Conservation (phyloP, 2,888 invertebrate species). For the Octonoba sinensis region DNA sequence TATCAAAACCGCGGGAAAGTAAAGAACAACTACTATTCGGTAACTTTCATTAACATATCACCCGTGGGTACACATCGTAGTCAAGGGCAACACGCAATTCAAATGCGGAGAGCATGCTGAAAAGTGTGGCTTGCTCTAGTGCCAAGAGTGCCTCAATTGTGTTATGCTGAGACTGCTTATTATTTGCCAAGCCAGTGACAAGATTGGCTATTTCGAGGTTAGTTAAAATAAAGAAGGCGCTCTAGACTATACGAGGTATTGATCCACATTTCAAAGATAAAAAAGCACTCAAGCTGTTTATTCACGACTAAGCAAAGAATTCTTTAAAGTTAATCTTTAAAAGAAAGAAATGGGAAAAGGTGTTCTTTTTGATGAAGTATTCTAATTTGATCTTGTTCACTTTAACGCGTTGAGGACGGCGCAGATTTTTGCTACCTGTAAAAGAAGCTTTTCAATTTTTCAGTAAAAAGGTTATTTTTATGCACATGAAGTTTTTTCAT, state of each 20-base stretch:
- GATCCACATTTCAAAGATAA: constrained; percentile 6
- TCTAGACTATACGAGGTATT: constrained; percentile 4
- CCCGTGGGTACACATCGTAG: constrained; percentile 10
- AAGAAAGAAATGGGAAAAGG: too few species aligned
- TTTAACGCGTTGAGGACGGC: too few species aligned
- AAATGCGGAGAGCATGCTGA: constrained; percentile 24
- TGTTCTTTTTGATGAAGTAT: too few species aligned
- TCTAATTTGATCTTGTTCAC: too few species aligned
- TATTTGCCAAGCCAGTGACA: constrained; percentile 46
- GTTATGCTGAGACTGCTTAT: constrained; percentile 36
- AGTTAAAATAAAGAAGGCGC: constrained; percentile 13
- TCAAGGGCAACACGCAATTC: constrained; percentile 29
- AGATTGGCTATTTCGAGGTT: constrained; percentile 41
- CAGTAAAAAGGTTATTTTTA: too few species aligned
- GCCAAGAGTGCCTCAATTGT: constrained; percentile 35
- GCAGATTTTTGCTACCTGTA: too few species aligned
- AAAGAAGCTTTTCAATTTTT: too few species aligned
- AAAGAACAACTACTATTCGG: too few species aligned
- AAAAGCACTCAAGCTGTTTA: background rate
- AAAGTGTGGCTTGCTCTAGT: constrained; percentile 26
- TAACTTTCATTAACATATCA: background rate
- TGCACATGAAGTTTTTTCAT: too few species aligned
- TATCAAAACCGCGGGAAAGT: too few species aligned
- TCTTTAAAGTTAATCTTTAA: too few species aligned
- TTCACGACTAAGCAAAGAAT: too few species aligned